Evolutionary conservation across 2,113 vertebrate genomes (phyloP).

Genomic region (Chloropsis cyanopogon): DNA sequence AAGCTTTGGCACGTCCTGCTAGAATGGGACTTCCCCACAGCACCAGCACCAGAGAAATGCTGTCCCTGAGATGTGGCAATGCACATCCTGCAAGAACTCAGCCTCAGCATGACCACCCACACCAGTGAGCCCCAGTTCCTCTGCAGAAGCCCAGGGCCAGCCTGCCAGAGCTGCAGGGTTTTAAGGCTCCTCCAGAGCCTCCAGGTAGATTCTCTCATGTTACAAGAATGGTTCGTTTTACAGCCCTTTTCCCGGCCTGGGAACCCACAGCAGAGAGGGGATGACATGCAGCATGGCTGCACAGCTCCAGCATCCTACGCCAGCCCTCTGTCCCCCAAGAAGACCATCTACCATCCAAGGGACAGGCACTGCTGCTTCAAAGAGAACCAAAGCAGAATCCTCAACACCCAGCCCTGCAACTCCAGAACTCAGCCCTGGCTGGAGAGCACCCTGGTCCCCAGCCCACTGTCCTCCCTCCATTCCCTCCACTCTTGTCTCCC

Average conservation of each 20-base stretch:
- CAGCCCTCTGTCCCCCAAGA: background rate
- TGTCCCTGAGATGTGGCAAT: background rate
- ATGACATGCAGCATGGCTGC: background rate
- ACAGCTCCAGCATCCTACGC: background rate
- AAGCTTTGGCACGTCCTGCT: background rate
- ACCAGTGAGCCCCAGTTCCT: background rate
- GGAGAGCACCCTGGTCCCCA: background rate
- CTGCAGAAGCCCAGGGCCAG: background rate
- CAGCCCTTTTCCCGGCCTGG: constrained; percentile 13
- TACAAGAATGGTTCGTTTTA: constrained; percentile 33
- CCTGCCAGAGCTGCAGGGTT: background rate
- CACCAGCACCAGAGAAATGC: background rate
- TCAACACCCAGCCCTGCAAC: background rate
- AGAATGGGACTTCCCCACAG: background rate
- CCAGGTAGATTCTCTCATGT: constrained; percentile 59
- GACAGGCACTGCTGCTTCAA: background rate
- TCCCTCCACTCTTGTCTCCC: background rate
- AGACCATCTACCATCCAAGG: background rate
- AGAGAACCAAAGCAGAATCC: background rate
- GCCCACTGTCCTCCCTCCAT: background rate
- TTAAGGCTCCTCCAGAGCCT: constrained; percentile 8
- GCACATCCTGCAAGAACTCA: fast-evolving
- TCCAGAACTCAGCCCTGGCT: background rate
- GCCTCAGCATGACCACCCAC: background rate
- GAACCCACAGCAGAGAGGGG: background rate